Conservation (phyloP, 2,113 vertebrate genomes). For the Spilogale gracilis region DNA sequence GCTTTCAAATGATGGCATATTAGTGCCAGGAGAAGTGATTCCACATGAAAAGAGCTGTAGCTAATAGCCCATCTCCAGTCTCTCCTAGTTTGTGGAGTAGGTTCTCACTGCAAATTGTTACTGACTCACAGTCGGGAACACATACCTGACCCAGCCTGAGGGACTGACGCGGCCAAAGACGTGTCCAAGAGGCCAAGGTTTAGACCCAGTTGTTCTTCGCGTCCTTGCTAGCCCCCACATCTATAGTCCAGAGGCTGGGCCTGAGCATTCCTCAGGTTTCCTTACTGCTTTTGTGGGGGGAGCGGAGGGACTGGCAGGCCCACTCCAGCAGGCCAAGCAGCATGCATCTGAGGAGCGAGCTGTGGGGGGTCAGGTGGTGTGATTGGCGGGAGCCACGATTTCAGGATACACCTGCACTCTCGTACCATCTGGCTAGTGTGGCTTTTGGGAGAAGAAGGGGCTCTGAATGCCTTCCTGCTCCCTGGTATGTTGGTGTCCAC, state of each 20-base stretch:
- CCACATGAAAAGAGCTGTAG: slow-evolving; percentile 66
- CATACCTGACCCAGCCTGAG: slow-evolving; percentile 46
- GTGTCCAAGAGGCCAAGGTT: slow-evolving; percentile 72
- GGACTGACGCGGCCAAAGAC: slow-evolving; percentile 60
- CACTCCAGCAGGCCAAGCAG: not conserved
- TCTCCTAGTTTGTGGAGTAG: slow-evolving; percentile 76
- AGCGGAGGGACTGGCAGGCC: not conserved
- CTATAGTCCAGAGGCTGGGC: not conserved
- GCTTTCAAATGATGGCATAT: slow-evolving; percentile 82
- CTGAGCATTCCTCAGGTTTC: not conserved
- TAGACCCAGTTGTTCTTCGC: not conserved
- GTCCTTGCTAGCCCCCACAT: not conserved
- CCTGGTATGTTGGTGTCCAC: not conserved
- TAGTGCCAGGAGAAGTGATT: slow-evolving; percentile 78
- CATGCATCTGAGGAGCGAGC: not conserved
- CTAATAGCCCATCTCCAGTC: slow-evolving; percentile 65
- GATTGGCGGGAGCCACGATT: not conserved
- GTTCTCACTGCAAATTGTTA: slow-evolving; percentile 76
- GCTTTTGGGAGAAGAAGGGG: not conserved
- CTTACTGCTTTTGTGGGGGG: not conserved
- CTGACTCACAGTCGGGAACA: slow-evolving; percentile 59
- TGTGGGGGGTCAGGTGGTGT: not conserved
- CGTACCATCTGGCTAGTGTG: not conserved
- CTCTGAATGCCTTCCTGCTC: not conserved
- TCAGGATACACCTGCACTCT: not conserved